phyloP scores from a whole-genome alignment of 2,888 invertebrate genomes.

The Smittia aterrima region DNA sequence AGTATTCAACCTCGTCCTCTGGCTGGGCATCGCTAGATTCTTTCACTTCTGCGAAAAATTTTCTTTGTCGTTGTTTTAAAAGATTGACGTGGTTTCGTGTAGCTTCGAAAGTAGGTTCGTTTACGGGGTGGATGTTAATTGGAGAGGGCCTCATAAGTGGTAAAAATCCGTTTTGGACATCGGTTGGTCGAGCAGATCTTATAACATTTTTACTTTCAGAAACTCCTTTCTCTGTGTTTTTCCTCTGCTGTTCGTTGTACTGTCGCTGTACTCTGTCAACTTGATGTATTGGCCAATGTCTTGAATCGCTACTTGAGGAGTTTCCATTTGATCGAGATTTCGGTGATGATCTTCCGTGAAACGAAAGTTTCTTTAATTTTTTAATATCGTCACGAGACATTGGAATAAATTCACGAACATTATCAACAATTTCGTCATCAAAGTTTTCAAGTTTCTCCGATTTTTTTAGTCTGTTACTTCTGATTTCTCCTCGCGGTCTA shows the following conservation, averaged over 20 bases:
- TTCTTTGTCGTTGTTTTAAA: conserved; percentile 54
- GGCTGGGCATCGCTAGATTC: conserved; percentile 51
- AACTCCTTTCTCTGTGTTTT: neutral
- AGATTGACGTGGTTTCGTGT: conserved; percentile 51
- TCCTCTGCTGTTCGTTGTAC: conserved; percentile 26
- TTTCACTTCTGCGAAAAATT: conserved; percentile 55
- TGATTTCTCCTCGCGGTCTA: neutral
- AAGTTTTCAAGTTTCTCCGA: neutral
- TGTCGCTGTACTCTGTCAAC: conserved; percentile 17
- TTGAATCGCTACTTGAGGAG: neutral
- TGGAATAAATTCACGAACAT: conserved; percentile 25
- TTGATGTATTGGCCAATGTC: conserved; percentile 16
- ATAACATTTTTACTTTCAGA: neutral
- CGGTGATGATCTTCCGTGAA: conserved; percentile 10
- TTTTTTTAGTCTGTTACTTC: too few relatives aligned
- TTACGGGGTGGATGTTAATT: conserved; percentile 40
- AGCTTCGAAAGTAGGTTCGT: conserved; percentile 38
- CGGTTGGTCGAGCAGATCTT: too few relatives aligned
- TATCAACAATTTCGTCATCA: neutral
- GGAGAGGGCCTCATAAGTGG: conserved; percentile 41
- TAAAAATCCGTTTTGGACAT: conserved; percentile 42
- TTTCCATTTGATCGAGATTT: neutral
- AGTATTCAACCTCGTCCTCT: conserved; percentile 57
- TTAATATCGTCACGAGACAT: conserved; percentile 22
- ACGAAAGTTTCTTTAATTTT: conserved; percentile 2